Evolutionary conservation across 1,140 invertebrate species (phyloP).

Genomic region (Anastatus disparis): DNA sequence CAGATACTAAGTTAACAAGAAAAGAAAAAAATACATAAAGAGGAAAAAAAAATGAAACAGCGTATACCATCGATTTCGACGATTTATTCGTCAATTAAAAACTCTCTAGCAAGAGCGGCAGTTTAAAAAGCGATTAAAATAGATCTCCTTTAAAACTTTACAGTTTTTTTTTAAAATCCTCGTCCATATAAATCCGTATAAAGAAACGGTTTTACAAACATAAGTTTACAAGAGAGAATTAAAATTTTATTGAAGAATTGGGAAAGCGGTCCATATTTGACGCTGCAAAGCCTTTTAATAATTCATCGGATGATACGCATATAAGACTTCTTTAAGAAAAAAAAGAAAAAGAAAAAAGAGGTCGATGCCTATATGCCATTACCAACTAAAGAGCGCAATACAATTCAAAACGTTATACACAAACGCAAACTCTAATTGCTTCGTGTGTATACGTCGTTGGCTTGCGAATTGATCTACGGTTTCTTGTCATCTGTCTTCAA

Average conservation of each 20-base stretch:
- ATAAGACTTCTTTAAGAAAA: too few species aligned
- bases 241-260: not conserved
- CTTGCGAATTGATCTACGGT: slow-evolving; percentile 3
- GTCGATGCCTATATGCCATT: too few species aligned
- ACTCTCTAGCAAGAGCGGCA: too few species aligned
- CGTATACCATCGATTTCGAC: not conserved
- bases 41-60: not conserved
- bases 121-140: slow-evolving; percentile 20
- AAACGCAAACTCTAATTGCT: slow-evolving; percentile 8
- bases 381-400: too few species aligned
- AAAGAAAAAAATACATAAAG: not conserved
- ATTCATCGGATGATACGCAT: slow-evolving; percentile 18
- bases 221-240: not conserved
- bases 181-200: too few species aligned
- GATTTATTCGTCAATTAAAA: slow-evolving; percentile 27
- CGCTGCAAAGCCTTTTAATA: slow-evolving; percentile 4
- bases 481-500: too few species aligned
- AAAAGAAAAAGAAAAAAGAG: too few species aligned
- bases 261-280: slow-evolving; percentile 1
- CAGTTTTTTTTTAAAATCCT: too few species aligned
- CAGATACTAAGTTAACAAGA: not conserved
- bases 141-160: too few species aligned
- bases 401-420: not conserved
- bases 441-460: not conserved
- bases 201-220: too few species aligned